phyloP scores from a whole-genome alignment of 2,888 invertebrate genomes.

The Ypsolopha scabrella region DNA sequence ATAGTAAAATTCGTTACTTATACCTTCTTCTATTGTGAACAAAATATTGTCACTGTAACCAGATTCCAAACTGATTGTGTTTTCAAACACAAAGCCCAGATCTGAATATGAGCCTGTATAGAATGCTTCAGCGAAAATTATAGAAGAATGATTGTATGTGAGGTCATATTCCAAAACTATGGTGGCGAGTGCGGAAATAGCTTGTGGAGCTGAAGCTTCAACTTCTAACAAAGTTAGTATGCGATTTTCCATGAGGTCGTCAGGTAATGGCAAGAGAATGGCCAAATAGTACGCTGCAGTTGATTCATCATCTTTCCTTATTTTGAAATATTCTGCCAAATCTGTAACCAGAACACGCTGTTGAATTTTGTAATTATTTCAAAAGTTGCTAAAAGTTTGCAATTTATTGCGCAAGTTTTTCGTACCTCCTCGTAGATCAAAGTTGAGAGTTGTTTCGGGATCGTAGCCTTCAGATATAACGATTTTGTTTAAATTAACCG shows the following conservation, averaged over 20 bases:
- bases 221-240: constrained; percentile 19
- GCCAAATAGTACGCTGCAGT: constrained; percentile 5
- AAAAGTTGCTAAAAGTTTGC: neutral
- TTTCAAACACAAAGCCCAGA: constrained; percentile 15
- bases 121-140: constrained; percentile 13
- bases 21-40: constrained; percentile 25
- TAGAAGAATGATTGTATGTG: neutral
- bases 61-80: constrained; percentile 15
- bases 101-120: constrained; percentile 22
- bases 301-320: constrained; percentile 13
- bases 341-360: constrained; percentile 14
- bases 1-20: neutral
- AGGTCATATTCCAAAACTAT: constrained; percentile 16
- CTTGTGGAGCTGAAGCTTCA: constrained; percentile 18
- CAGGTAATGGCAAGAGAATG: constrained; percentile 14
- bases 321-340: constrained; percentile 16
- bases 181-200: constrained; percentile 18
- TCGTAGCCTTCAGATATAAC: neutral
- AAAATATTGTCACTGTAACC: constrained; percentile 19
- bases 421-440: neutral
- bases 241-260: constrained; percentile 17
- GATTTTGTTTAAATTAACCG: neutral
- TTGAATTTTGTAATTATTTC: neutral
- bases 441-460: neutral
- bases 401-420: neutral